These are phyloP conservation scores for Luperina nickerlii DNA, from an alignment of 2,888 invertebrate genomes.

Conservation along the genomic window DNA sequence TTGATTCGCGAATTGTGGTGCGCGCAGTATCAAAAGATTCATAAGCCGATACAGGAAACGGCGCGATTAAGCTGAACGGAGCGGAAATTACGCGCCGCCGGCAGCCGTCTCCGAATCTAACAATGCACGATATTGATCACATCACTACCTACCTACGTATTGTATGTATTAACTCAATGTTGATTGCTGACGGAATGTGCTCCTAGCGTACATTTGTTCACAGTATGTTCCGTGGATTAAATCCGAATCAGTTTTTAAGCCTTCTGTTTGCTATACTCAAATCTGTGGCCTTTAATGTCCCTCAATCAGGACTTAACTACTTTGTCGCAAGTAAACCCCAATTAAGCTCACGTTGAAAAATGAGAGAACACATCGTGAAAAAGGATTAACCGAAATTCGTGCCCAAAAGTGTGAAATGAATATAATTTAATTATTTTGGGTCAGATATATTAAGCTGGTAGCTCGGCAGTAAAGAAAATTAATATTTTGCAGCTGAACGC, in stretches of 20 bases:
- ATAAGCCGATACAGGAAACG: constrained; percentile 69
- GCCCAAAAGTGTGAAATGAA: constrained; percentile 63
- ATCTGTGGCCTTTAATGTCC: constrained; percentile 47
- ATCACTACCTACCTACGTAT: constrained; percentile 53
- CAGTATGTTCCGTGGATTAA: constrained; percentile 23
- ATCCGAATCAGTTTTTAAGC: constrained; percentile 34
- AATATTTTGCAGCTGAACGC: constrained; percentile 66
- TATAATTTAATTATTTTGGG: constrained; percentile 67
- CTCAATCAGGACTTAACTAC: constrained; percentile 53
- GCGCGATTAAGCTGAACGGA: constrained; percentile 67
- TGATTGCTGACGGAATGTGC: constrained; percentile 57
- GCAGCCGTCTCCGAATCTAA: constrained; percentile 68
- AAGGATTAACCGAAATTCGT: constrained; percentile 61
- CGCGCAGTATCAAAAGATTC: constrained; percentile 64
- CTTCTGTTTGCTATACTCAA: constrained; percentile 36
- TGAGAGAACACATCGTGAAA: constrained; percentile 56
- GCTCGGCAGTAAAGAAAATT: constrained; percentile 64
- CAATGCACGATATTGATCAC: constrained; percentile 69
- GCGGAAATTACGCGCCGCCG: constrained; percentile 68
- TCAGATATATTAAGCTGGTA: constrained; percentile 61
- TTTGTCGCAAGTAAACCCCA: constrained; percentile 55
- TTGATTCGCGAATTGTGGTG: constrained; percentile 64
- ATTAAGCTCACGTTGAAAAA: constrained; percentile 59
- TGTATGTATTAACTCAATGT: constrained; percentile 52
- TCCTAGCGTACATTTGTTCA: constrained; percentile 34